Percentiles rank a stretch among this genome's conserved stretches.
These are phyloP conservation scores for Microcebus lehilahytsara DNA, from an alignment of 2,113 vertebrate genomes.

Conservation along the genomic window DNA sequence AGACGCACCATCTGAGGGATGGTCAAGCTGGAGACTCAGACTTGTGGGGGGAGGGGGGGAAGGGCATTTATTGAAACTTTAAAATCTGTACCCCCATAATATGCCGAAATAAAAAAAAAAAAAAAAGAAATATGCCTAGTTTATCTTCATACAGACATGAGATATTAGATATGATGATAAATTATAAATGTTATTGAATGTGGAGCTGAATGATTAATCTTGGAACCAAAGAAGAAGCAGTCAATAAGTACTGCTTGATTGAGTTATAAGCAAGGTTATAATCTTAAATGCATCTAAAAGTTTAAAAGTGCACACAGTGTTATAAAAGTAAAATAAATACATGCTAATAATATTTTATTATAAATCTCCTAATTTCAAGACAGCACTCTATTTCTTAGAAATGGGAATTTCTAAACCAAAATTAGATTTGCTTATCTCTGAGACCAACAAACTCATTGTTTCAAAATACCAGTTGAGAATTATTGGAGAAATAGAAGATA, in stretches of 20 bases:
- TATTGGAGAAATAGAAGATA: background rate
- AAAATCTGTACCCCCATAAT: no score
- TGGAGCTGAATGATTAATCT: conserved; percentile 31
- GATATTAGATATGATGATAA: conserved; percentile 25
- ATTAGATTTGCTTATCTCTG: background rate
- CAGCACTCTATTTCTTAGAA: background rate
- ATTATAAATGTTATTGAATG: conserved; percentile 38
- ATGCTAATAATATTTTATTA: background rate
- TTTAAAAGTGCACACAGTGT: background rate
- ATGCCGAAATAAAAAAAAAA: no score
- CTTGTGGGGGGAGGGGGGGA: no score
- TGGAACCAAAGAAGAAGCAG: background rate
- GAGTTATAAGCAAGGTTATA: conserved; percentile 1
- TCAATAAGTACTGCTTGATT: conserved; percentile 47
- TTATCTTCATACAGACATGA: background rate
- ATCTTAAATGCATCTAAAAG: conserved; percentile 9
- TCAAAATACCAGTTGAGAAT: background rate
- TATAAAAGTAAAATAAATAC: conserved; percentile 31
- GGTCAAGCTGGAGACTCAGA: no score
- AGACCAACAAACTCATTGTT: background rate
- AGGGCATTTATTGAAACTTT: no score
- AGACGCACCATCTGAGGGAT: no score
- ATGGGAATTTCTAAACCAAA: background rate
- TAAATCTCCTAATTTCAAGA: background rate
- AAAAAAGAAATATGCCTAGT: background rate